phyloP scores from a whole-genome alignment of 2,888 invertebrate species.

The Tromatobia lineatoria region DNA sequence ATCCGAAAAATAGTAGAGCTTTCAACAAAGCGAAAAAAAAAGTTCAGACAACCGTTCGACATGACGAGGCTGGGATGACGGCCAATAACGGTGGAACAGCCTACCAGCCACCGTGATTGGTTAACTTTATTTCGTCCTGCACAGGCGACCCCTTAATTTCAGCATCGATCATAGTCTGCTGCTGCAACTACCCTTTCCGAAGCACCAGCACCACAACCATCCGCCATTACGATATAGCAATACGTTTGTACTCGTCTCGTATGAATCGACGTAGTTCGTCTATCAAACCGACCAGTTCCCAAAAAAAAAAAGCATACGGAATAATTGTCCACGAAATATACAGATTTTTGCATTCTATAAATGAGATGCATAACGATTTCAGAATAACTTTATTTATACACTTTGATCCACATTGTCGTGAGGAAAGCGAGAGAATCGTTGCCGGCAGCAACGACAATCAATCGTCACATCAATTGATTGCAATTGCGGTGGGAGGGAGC shows the following conservation, averaged over 20 bases:
- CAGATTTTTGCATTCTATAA: constrained; percentile 18
- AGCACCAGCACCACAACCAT: constrained; percentile 66
- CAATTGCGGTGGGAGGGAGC: constrained; percentile 73
- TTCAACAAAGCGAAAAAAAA: constrained; percentile 66
- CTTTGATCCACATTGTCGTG: constrained; percentile 17
- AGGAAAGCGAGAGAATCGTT: constrained; percentile 20
- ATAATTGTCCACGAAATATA: constrained; percentile 10
- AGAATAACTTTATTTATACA: constrained; percentile 39
- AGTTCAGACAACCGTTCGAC: constrained; percentile 73
- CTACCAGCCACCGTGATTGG: constrained; percentile 78
- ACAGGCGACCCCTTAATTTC: constrained; percentile 80
- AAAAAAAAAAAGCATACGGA: neutral
- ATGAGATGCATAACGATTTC: constrained; percentile 22
- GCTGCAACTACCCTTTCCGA: constrained; percentile 61
- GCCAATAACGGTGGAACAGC: constrained; percentile 76
- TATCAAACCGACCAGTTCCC: constrained; percentile 11
- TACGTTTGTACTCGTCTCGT: constrained; percentile 31
- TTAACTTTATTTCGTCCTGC: constrained; percentile 81
- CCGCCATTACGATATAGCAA: constrained; percentile 69
- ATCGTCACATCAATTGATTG: constrained; percentile 81
- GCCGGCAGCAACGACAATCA: constrained; percentile 71
- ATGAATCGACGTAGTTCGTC: neutral
- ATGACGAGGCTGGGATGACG: constrained; percentile 73
- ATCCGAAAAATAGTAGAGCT: constrained; percentile 29
- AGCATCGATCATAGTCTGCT: constrained; percentile 79